Conservation (phyloP, 2,113 vertebrate genomes). For the Heterotilapia buettikoferi region DNA sequence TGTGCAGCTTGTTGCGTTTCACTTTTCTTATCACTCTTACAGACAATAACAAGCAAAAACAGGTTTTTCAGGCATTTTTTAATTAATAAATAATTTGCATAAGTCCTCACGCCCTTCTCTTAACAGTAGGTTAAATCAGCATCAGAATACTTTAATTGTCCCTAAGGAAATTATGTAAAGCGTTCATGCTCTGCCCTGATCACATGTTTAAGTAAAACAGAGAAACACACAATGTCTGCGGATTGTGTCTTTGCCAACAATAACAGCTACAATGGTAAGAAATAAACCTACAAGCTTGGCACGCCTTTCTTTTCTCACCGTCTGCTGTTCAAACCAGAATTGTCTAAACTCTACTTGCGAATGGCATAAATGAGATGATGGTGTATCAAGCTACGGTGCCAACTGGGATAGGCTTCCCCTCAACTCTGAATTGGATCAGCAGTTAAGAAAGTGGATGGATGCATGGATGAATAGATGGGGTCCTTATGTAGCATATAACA, state of each 20-base stretch:
- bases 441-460: neutral
- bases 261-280: neutral
- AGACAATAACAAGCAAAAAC: neutral
- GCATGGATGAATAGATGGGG: neutral
- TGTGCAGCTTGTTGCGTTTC: fast-evolving
- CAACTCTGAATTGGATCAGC: neutral
- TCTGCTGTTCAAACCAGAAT: neutral
- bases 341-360: neutral
- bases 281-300: neutral
- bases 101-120: neutral
- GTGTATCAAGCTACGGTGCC: neutral
- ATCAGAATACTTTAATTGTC: neutral
- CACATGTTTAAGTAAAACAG: neutral
- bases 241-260: neutral
- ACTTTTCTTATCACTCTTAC: too few relatives aligned
- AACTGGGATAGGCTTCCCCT: neutral
- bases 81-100: neutral
- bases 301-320: neutral
- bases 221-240: neutral
- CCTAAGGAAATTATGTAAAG: neutral
- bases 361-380: neutral
- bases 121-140: neutral
- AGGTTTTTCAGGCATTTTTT: neutral
- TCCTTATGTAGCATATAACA: fast-evolving
- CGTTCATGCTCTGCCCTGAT: neutral